Conservation (phyloP, 2,888 invertebrate species). For the Desoria tigrina region DNA sequence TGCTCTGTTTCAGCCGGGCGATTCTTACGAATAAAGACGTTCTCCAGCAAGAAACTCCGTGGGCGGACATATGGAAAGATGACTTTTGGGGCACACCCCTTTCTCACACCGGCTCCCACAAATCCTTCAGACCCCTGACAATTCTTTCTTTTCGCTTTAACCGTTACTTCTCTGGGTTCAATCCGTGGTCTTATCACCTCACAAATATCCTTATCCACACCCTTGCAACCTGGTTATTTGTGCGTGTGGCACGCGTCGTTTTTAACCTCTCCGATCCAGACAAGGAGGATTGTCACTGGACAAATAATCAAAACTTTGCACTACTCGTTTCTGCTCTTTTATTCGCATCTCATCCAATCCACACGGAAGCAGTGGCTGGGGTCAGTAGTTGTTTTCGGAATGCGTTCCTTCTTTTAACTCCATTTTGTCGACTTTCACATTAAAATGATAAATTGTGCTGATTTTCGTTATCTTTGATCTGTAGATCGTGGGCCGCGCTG, state of each 20-base stretch:
- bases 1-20: conserved; percentile 90
- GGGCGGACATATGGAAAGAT: conserved; percentile 79
- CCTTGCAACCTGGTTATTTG: conserved; percentile 58
- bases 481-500: conserved; percentile 94
- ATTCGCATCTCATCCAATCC: conserved; percentile 93
- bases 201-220: conserved; percentile 61
- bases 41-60: conserved; percentile 72
- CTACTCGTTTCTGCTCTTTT: conserved; percentile 72
- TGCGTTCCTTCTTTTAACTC: no score
- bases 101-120: conserved; percentile 83
- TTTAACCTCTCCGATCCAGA: conserved; percentile 48
- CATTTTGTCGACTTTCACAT: no score
- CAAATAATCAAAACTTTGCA: conserved; percentile 48
- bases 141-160: conserved; percentile 85
- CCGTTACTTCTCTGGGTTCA: conserved; percentile 70
- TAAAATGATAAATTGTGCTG: no score
- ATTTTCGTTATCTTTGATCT: no score
- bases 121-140: conserved; percentile 91
- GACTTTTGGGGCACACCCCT: conserved; percentile 99
- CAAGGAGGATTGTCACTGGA: conserved; percentile 17
- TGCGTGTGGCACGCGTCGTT: conserved; percentile 54
- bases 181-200: conserved; percentile 81
- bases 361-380: conserved; percentile 94
- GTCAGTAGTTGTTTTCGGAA: no score
- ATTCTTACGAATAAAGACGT: conserved; percentile 93